These are phyloP conservation scores for Aphyosemion australe DNA, from an alignment of 2,113 vertebrate species.

Conservation along the genomic window DNA sequence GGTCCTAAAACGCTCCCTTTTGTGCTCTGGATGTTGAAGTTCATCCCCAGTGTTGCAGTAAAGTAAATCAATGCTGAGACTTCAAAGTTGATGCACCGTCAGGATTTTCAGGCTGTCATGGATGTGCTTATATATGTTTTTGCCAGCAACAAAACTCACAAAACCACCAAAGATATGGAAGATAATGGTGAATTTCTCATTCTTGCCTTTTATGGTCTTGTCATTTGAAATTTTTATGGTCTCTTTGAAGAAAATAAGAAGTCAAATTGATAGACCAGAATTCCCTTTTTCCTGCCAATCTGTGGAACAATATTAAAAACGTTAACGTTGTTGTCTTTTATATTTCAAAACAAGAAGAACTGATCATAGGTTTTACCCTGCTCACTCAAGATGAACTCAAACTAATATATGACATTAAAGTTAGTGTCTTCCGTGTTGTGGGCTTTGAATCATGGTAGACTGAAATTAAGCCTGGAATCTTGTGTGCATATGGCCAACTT, in stretches of 20 bases:
- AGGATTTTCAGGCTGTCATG: slow-evolving; percentile 33
- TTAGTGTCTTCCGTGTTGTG: slow-evolving; percentile 53
- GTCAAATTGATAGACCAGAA: slow-evolving; percentile 15
- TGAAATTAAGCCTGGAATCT: slow-evolving; percentile 77
- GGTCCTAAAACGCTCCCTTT: slow-evolving; percentile 63
- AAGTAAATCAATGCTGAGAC: slow-evolving; percentile 56
- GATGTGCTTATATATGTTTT: slow-evolving; percentile 37
- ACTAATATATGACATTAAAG: slow-evolving; percentile 46
- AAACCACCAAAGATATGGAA: slow-evolving; percentile 24
- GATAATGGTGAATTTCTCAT: slow-evolving; percentile 29
- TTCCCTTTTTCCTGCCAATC: slow-evolving; percentile 8
- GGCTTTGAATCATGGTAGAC: slow-evolving; percentile 63
- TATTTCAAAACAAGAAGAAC: slow-evolving; percentile 24
- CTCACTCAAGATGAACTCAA: slow-evolving; percentile 22
- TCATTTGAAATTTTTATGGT: slow-evolving; percentile 32
- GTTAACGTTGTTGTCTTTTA: neutral
- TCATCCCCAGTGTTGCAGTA: slow-evolving; percentile 52
- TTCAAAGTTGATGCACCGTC: slow-evolving; percentile 54
- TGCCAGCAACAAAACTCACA: slow-evolving; percentile 34
- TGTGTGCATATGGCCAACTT: slow-evolving; percentile 71
- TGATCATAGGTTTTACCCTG: slow-evolving; percentile 4
- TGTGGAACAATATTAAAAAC: slow-evolving; percentile 13
- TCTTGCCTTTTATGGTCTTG: slow-evolving; percentile 24
- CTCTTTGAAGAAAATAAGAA: slow-evolving; percentile 16
- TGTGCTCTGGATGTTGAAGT: slow-evolving; percentile 52